Conservation (phyloP, 2,797 vertebrate genomes). For the Potorous gilbertii region DNA sequence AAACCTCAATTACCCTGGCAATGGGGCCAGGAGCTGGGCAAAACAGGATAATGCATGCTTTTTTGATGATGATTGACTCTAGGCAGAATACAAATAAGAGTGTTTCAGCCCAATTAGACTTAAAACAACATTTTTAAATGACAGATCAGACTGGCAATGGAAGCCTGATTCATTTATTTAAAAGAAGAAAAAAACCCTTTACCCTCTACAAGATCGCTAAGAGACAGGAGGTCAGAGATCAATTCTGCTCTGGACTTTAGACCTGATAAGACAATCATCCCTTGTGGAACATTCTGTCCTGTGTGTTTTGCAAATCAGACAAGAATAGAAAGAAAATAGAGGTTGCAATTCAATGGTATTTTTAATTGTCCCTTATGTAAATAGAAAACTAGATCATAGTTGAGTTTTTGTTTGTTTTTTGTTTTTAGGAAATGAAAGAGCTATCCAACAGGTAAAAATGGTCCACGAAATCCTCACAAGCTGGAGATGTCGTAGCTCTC, state of each 20-base stretch:
- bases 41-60: background rate
- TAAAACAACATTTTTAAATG: conserved; percentile 28
- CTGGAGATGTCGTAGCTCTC: conserved; percentile 2
- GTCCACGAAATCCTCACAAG: conserved; percentile 11
- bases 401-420: conserved; percentile 8
- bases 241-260: conserved; percentile 24
- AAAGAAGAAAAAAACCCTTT: background rate
- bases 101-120: conserved; percentile 23
- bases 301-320: conserved; percentile 53
- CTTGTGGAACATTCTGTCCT: conserved; percentile 33
- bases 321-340: conserved; percentile 52
- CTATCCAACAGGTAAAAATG: conserved; percentile 48
- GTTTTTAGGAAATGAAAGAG: conserved; percentile 48
- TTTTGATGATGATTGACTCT: background rate
- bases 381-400: conserved; percentile 52
- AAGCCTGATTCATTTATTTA: conserved; percentile 16
- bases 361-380: conserved; percentile 45
- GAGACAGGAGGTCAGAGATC: conserved; percentile 31
- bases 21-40: background rate
- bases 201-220: background rate
- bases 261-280: background rate
- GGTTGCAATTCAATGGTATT: conserved; percentile 17
- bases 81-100: background rate
- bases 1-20: background rate
- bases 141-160: background rate